Percentiles rank a stretch among this genome's conserved stretches.
phyloP scores from a whole-genome alignment of 2,113 vertebrate species.

The Plestiodon gilberti region DNA sequence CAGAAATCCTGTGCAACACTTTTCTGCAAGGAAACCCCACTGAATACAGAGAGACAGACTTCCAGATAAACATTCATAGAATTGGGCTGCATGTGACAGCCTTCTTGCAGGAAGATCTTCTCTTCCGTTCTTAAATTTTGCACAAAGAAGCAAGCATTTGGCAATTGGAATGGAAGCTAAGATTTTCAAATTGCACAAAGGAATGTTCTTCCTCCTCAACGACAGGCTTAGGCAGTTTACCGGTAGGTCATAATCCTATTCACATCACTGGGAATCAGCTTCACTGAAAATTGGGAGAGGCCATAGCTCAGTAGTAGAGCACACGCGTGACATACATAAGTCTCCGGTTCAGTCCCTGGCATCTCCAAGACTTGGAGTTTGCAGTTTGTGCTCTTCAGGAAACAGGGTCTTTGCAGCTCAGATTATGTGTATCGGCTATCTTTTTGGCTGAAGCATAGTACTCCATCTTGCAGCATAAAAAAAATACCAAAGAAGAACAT shows the following conservation, averaged over 20 bases:
- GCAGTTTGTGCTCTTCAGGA: neutral
- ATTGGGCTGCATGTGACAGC: neutral
- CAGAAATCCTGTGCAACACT: neutral
- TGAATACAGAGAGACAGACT: neutral
- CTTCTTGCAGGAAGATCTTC: neutral
- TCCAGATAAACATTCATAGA: neutral
- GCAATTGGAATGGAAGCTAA: neutral
- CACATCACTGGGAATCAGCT: too few species aligned
- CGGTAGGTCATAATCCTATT: too few species aligned
- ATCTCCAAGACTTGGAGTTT: too few species aligned
- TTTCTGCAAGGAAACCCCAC: neutral
- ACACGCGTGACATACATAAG: too few species aligned
- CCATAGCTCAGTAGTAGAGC: too few species aligned
- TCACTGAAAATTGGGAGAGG: too few species aligned
- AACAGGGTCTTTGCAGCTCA: neutral
- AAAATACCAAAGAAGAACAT: neutral
- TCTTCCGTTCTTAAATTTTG: neutral
- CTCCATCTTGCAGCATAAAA: neutral
- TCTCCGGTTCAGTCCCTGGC: too few species aligned
- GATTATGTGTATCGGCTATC: neutral
- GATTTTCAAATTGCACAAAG: neutral
- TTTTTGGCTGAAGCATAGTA: neutral
- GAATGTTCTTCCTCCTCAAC: neutral
- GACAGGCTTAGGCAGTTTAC: neutral
- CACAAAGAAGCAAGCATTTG: neutral